Evolutionary conservation across 2,113 vertebrate genomes (phyloP).

Genomic region (Cyprinodon tularosa): DNA sequence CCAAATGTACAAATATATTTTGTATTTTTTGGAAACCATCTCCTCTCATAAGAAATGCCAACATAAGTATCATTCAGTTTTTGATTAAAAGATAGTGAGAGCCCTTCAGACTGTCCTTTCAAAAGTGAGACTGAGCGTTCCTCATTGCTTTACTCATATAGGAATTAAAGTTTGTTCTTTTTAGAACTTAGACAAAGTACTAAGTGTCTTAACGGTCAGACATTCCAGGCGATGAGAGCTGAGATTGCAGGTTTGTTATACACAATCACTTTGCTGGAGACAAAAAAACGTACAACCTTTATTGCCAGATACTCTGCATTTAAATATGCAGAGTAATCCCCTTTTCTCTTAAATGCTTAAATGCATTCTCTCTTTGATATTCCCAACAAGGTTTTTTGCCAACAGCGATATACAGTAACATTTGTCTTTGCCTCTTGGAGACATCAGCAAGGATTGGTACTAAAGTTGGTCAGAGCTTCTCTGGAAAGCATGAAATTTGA

Average conservation of each 20-base stretch:
- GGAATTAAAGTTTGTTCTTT: not conserved
- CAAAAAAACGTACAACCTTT: not conserved
- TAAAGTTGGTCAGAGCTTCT: not conserved
- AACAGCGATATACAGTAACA: not conserved
- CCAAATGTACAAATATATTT: not conserved
- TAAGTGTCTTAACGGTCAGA: not conserved
- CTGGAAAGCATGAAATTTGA: not conserved
- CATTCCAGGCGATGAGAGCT: not conserved
- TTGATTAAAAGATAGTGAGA: not conserved
- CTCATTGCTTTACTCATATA: not conserved
- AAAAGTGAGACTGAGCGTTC: not conserved
- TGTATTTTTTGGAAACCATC: not conserved
- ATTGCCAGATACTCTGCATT: not conserved
- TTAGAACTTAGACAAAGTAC: not conserved
- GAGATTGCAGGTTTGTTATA: not conserved
- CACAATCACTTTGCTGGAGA: conserved; percentile 1
- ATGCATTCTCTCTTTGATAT: no score
- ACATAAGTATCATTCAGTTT: not conserved
- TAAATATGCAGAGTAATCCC: not conserved
- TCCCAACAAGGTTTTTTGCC: not conserved
- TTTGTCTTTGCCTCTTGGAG: not conserved
- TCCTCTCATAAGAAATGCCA: not conserved
- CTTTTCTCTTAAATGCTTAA: no score
- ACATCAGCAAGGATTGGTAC: not conserved
- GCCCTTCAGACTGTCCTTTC: not conserved